Evolutionary conservation across 1,140 invertebrate species (phyloP), one percentile per base, ranked within the genome.

Genomic region (Drosophila littoralis): DNA sequence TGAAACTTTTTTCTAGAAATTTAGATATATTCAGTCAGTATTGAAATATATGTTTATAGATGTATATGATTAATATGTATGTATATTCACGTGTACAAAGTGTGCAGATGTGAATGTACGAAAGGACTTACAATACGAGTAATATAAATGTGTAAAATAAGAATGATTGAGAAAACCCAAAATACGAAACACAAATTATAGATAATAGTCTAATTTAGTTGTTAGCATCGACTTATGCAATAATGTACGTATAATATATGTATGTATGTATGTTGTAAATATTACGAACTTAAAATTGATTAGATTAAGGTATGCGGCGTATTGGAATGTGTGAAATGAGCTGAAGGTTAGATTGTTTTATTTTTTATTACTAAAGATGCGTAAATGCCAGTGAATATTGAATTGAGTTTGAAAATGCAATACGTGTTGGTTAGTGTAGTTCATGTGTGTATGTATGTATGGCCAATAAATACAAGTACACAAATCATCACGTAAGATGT

Each of bases 241-340:
- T 36, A 50, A 46, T 36, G 59, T 48, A 61, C 50, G 13, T 64
- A 52, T 9, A 32, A 64, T 52, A 17, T 42, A 52, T 22, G 22
- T 64, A 32, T 54, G 61, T 51, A 52, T 64, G 46, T 54, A 61
- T 61, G 58, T 54, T 45, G 45, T 36, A 6, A 10, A 7, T 50
- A 40, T 9, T 6, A 22, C 10, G 28, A 54, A 36, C 43, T 32
- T 42, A 13, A 32, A 22, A 22, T 36, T 36, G 35, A 40, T 28
- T 40, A n/a, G 38, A 40, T 6, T 40, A 40, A 40, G 12, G n/a
- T 40, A 40, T 28, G 4, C 22, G 22, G 22, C 5, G 22, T n/a
- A 32, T 32, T 32, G 17, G 7, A 38, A 22, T 40, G 52, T 38
- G 10, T 22, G 33, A 35, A 38, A 17, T 54, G 35, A 40, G 13